These are phyloP conservation scores for Deroplatys truncata DNA, from an alignment of 2,888 invertebrate genomes.

Conservation along the genomic window DNA sequence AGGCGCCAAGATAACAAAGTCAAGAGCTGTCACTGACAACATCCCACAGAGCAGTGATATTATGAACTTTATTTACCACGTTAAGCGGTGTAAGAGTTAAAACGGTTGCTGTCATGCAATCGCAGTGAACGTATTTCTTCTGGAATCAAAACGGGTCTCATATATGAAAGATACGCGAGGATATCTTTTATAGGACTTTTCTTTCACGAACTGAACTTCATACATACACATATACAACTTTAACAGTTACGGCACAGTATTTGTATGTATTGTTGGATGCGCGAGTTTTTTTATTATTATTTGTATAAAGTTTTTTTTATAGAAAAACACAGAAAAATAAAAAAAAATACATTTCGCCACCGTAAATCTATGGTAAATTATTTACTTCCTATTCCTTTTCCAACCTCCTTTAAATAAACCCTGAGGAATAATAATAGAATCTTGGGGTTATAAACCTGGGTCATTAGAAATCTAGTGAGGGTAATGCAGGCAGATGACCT, in stretches of 20 bases:
- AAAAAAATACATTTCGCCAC: slow-evolving; percentile 51
- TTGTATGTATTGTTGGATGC: slow-evolving; percentile 18
- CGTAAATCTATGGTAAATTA: slow-evolving; percentile 36
- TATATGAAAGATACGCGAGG: slow-evolving; percentile 4
- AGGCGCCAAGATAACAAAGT: background rate
- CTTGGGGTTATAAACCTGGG: background rate
- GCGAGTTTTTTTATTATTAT: slow-evolving; percentile 30
- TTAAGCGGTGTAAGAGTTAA: background rate
- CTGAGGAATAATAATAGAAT: background rate
- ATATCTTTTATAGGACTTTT: slow-evolving; percentile 4
- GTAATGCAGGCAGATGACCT: background rate
- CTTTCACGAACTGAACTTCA: background rate
- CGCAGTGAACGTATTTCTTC: background rate
- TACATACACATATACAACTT: background rate
- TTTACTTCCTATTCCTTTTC: background rate
- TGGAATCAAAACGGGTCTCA: slow-evolving; percentile 21
- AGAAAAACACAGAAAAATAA: slow-evolving; percentile 43
- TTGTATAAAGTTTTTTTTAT: slow-evolving; percentile 50
- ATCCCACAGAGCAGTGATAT: background rate
- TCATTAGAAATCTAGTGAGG: background rate
- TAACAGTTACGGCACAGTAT: background rate
- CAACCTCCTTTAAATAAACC: background rate
- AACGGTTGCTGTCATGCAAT: background rate
- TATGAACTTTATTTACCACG: background rate
- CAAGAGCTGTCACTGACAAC: background rate